Evolutionary conservation across 2,888 invertebrate species (phyloP), one percentile per base, ranked within the genome.

Genomic region (Petrolisthes cinctipes): DNA sequence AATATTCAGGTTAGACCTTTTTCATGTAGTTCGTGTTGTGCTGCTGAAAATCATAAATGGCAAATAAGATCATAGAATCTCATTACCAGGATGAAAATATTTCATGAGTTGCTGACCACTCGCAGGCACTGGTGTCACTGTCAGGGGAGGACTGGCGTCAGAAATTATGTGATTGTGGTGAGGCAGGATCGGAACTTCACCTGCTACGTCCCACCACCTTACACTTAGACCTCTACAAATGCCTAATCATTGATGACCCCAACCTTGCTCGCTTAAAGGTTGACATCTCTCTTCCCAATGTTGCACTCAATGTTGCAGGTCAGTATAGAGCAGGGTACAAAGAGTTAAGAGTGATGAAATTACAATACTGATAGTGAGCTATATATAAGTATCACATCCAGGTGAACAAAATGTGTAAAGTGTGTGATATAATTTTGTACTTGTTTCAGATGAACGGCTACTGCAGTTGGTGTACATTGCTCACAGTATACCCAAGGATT

Each of bases 161-260:
- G 0, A 95, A 95, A 1, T 94, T 96, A 17, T n/a, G 20, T 14
- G 71, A 71, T n/a, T 93, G 92, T 5, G 93, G 94, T 0, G 93
- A 94, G 11, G 93, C 93, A 81, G 94, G 94, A 0, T 94, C 95
- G 0, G 94, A 95, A 0, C 94, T 96, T 93, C 96, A 97, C 92
- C 92, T 94, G n/a, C 92, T 94, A 54, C 92, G 92, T 82, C 94
- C 94, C 3, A 93, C 94, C 80, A 93, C 93, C 85, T 92, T 94
- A 82, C 92, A 92, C 76, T 94, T 99, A 79, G 94, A 95, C 89
- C 95, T 98, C 85, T 95, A 96, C 92, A 96, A 97, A 92, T 97
- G 98, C 92, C 94, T 98, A 82, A 95, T 99, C 86, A 95, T 95
- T 4, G 96, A 98, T 92, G 99, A 99, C 93, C 96, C 98, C 0